Percentiles rank a stretch among this genome's conserved stretches.
Conservation (phyloP, 2,888 invertebrate genomes). For the Brachyopa scutellaris region DNA sequence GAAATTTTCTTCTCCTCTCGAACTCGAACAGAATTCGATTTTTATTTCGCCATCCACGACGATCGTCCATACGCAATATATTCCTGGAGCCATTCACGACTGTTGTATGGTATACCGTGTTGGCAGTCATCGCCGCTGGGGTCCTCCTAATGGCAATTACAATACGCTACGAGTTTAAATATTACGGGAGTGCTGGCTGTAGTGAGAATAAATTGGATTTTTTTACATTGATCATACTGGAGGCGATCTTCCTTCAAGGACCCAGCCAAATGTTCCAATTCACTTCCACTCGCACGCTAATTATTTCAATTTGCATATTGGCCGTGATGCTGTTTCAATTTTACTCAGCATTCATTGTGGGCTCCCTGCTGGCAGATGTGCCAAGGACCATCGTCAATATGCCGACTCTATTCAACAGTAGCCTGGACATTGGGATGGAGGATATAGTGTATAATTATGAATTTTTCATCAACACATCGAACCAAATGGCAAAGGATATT, state of each 20-base stretch:
- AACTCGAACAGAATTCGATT: constrained; percentile 76
- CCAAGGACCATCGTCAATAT: constrained; percentile 77
- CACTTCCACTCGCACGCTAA: constrained; percentile 77
- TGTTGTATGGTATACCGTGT: constrained; percentile 78
- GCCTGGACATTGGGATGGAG: constrained; percentile 79
- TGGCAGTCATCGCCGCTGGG: constrained; percentile 74
- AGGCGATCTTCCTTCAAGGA: constrained; percentile 79
- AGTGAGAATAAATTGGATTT: constrained; percentile 74
- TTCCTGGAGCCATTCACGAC: constrained; percentile 78
- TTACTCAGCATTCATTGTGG: constrained; percentile 80
- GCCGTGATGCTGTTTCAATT: constrained; percentile 79
- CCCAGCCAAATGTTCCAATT: constrained; percentile 76
- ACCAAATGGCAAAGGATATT: constrained; percentile 75
- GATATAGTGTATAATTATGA: constrained; percentile 77
- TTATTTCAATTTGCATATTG: constrained; percentile 76
- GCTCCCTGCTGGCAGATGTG: constrained; percentile 77
- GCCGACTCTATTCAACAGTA: constrained; percentile 77
- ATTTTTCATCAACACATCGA: constrained; percentile 75
- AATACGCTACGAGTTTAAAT: constrained; percentile 75
- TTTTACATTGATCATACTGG: constrained; percentile 77
- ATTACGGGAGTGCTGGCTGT: constrained; percentile 2
- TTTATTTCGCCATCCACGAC: constrained; percentile 79
- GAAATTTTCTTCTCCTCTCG: background rate
- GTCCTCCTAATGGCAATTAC: constrained; percentile 75
- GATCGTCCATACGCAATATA: constrained; percentile 77